Percentiles rank a stretch among this genome's conserved stretches.
These are phyloP conservation scores for Grapholita molesta DNA, from an alignment of 1,140 invertebrate genomes.

Conservation along the genomic window DNA sequence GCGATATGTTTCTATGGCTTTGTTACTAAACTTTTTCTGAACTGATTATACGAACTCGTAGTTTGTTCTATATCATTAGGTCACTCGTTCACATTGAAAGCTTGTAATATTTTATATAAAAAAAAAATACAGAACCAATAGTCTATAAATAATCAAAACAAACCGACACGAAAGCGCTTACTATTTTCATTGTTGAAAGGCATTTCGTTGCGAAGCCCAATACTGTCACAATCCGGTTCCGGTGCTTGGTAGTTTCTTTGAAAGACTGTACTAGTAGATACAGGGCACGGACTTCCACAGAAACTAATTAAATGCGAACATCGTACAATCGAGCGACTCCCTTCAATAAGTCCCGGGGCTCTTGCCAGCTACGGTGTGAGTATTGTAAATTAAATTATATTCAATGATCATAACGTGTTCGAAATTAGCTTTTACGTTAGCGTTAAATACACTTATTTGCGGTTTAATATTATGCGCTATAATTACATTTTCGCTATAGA, in stretches of 20 bases:
- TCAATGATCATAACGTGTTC: neutral
- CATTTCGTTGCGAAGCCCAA: constrained; percentile 24
- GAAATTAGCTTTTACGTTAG: neutral
- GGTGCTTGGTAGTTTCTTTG: constrained; percentile 45
- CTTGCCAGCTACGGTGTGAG: neutral
- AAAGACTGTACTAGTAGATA: constrained; percentile 35
- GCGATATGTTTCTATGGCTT: no score
- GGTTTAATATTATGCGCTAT: no score
- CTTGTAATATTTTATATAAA: no score
- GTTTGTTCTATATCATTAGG: no score
- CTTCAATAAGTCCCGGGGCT: neutral
- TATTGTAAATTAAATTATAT: neutral
- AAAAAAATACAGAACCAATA: no score
- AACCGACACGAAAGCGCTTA: neutral
- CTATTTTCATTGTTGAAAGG: constrained; percentile 11
- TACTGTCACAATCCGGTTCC: constrained; percentile 17
- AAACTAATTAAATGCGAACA: constrained; percentile 53
- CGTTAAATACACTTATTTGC: neutral
- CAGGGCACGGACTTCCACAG: constrained; percentile 36
- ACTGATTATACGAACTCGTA: no score
- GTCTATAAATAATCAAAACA: neutral
- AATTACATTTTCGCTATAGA: no score
- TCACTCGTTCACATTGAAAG: no score
- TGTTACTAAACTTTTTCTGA: no score
- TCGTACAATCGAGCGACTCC: constrained; percentile 39